Conservation (phyloP, 35 echinoderm and acorn worm species). For the Strongylocentrotus purpuratus region DNA sequence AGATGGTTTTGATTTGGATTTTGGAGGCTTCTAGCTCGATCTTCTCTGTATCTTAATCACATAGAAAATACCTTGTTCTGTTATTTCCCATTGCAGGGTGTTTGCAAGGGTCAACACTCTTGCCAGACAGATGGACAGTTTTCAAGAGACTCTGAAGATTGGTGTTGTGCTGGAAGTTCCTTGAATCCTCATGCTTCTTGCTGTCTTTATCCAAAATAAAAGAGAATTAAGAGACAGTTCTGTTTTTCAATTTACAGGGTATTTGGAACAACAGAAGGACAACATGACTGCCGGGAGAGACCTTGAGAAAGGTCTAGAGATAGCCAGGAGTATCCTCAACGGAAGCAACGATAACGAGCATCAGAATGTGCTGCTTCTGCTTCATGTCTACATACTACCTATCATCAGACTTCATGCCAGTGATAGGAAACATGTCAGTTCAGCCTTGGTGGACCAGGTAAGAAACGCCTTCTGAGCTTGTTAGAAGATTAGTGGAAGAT, state of each 20-base stretch:
- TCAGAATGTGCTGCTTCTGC: constrained; percentile 65
- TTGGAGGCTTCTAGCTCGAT: constrained; percentile 12
- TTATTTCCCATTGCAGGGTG: background rate
- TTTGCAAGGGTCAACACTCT: background rate
- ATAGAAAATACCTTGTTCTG: background rate
- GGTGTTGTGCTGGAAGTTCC: background rate
- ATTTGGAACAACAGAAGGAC: constrained; percentile 33
- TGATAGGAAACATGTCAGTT: constrained; percentile 60
- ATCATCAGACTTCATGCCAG: constrained; percentile 71
- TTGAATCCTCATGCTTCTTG: background rate
- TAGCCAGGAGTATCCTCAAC: constrained; percentile 62
- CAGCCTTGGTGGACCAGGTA: constrained; percentile 64
- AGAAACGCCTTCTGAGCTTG: no score
- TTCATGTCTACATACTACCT: constrained; percentile 80
- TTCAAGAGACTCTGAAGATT: background rate
- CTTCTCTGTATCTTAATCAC: no score
- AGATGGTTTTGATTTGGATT: constrained; percentile 13
- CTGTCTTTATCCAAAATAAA: background rate
- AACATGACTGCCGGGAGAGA: constrained; percentile 57
- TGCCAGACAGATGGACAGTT: no score
- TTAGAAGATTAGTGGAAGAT: no score
- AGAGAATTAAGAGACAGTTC: background rate
- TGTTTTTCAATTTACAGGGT: background rate
- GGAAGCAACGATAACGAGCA: constrained; percentile 57
- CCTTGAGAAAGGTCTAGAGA: constrained; percentile 62